Evolutionary conservation across 2,888 invertebrate genomes (phyloP).

Genomic region (Magallana nippona): DNA sequence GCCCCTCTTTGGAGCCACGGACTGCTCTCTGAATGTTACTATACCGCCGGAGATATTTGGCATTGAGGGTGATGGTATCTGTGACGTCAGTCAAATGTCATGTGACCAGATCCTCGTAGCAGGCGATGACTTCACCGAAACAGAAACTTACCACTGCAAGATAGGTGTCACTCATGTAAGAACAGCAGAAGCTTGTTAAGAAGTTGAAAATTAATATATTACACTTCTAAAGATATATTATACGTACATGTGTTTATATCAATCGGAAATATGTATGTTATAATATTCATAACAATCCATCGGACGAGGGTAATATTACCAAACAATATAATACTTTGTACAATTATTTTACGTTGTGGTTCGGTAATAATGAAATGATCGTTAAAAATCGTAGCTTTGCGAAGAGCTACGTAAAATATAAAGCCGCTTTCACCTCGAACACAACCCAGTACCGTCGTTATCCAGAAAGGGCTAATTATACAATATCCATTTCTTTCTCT

Average conservation of each 20-base stretch:
- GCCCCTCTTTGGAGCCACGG: background rate
- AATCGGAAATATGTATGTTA: too few relatives aligned
- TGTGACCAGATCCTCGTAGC: constrained; percentile 23
- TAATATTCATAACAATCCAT: too few relatives aligned
- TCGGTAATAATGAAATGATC: too few relatives aligned
- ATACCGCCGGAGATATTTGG: background rate
- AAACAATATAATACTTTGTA: background rate
- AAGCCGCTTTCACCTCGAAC: too few relatives aligned
- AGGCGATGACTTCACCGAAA: constrained; percentile 9
- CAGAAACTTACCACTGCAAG: background rate
- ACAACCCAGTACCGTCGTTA: too few relatives aligned
- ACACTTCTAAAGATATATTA: too few relatives aligned
- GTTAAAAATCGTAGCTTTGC: too few relatives aligned
- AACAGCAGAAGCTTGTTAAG: background rate
- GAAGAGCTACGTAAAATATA: too few relatives aligned
- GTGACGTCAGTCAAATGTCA: constrained; percentile 29
- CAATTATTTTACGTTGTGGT: too few relatives aligned
- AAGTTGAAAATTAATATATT: background rate
- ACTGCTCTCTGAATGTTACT: constrained; percentile 6
- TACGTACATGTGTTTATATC: too few relatives aligned
- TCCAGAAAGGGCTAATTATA: too few relatives aligned
- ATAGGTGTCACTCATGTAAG: background rate
- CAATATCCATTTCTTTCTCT: too few relatives aligned
- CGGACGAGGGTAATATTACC: background rate
- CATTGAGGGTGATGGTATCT: constrained; percentile 2